phyloP scores from a whole-genome alignment of 2,113 vertebrate genomes.

The Perca schrenkii region DNA sequence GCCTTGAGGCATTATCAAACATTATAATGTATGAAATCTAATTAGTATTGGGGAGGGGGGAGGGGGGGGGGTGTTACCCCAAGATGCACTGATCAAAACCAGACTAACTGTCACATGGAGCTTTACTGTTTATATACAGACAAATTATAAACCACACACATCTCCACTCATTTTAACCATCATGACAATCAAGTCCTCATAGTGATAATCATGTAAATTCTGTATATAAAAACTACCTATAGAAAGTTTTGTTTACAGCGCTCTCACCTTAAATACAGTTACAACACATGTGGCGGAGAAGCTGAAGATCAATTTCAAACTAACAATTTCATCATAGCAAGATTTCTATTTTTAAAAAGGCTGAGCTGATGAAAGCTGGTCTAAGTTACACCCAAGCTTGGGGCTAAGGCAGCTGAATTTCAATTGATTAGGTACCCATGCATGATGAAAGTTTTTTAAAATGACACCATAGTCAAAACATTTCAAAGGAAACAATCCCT shows the following conservation, averaged over 20 bases:
- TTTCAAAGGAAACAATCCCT: constrained; percentile 76
- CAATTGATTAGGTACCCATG: constrained; percentile 76
- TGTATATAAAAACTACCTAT: constrained; percentile 2
- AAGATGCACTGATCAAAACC: constrained; percentile 69
- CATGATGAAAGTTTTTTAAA: constrained; percentile 76
- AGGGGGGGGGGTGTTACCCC: constrained; percentile 25
- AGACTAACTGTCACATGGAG: constrained; percentile 41
- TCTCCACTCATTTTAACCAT: constrained; percentile 23
- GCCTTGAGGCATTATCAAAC: constrained; percentile 77
- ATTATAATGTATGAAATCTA: constrained; percentile 77
- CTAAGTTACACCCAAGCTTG: constrained; percentile 68
- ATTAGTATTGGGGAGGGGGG: constrained; percentile 68
- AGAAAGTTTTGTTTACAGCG: constrained; percentile 27
- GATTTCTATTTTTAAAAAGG: constrained; percentile 74
- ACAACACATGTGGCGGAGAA: constrained; percentile 32
- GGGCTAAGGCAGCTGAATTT: constrained; percentile 72
- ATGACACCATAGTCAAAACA: constrained; percentile 76
- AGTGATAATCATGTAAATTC: constrained; percentile 35
- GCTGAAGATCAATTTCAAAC: constrained; percentile 71
- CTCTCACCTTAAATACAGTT: constrained; percentile 33
- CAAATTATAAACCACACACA: constrained; percentile 34
- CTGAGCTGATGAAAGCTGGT: constrained; percentile 74
- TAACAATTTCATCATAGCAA: constrained; percentile 59
- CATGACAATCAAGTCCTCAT: background rate
- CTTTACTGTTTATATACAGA: constrained; percentile 19